Conservation (phyloP, 2,888 invertebrate species). For the Oegoconia quadripuncta region DNA sequence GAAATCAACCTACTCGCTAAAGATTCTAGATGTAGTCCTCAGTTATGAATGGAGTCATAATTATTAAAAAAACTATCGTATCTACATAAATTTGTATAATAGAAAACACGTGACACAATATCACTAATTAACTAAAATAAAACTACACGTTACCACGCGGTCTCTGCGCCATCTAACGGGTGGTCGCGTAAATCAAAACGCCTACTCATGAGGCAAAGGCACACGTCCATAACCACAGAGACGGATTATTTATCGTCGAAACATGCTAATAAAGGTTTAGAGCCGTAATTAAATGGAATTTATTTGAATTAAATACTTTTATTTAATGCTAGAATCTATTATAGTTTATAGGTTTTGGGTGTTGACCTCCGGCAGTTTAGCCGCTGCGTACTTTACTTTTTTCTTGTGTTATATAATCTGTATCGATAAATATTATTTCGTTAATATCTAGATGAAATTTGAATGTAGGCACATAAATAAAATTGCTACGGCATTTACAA, state of each 20-base stretch:
- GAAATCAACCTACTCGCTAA: too few relatives aligned
- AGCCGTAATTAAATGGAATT: conserved; percentile 28
- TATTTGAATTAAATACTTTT: conserved; percentile 23
- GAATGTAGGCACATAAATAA: too few relatives aligned
- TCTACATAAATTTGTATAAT: neutral
- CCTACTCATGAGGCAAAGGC: conserved; percentile 27
- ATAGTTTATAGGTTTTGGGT: conserved; percentile 7
- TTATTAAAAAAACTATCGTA: too few relatives aligned
- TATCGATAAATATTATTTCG: too few relatives aligned
- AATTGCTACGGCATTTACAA: too few relatives aligned
- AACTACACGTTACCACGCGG: neutral
- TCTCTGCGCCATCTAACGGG: conserved; percentile 29
- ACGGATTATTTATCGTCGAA: conserved; percentile 26
- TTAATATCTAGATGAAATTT: too few relatives aligned
- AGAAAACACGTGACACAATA: too few relatives aligned
- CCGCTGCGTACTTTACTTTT: too few relatives aligned
- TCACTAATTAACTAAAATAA: neutral
- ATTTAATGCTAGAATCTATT: conserved; percentile 19
- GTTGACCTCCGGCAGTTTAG: too few relatives aligned
- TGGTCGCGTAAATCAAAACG: conserved; percentile 42
- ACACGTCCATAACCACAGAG: conserved; percentile 16
- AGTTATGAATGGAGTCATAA: too few relatives aligned
- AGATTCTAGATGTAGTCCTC: too few relatives aligned
- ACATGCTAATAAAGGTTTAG: conserved; percentile 29
- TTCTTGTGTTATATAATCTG: too few relatives aligned